These are phyloP conservation scores for Eulemur mongoz DNA, from an alignment of 2,797 vertebrate species.

Conservation along the genomic window DNA sequence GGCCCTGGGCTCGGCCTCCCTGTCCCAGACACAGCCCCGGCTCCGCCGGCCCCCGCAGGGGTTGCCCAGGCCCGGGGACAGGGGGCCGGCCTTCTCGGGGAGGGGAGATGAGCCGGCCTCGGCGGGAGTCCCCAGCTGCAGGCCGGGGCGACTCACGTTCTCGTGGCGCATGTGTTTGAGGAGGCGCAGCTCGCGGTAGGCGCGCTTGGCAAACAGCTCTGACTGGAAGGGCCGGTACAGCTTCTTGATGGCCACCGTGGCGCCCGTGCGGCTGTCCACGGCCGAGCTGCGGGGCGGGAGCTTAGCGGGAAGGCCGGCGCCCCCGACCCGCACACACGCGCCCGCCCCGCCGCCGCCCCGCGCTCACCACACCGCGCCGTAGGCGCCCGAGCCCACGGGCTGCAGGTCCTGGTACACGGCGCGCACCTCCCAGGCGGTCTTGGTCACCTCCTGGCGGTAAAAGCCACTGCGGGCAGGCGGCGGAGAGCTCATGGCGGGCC, in stretches of 20 bases:
- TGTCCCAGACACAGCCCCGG: background rate
- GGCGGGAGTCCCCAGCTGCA: background rate
- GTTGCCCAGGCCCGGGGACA: background rate
- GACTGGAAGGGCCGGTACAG: constrained; percentile 96
- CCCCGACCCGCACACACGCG: background rate
- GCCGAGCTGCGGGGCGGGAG: constrained; percentile 89
- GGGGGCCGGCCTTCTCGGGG: background rate
- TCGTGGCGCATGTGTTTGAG: constrained; percentile 98
- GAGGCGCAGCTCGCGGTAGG: constrained; percentile 94
- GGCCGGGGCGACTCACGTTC: constrained; percentile 89
- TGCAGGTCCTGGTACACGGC: constrained; percentile 93
- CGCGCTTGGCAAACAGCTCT: constrained; percentile 94
- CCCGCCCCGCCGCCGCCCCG: background rate
- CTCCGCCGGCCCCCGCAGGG: background rate
- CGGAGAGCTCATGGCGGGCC: constrained; percentile 88
- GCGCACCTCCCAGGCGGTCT: constrained; percentile 94
- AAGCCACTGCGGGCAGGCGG: constrained; percentile 89
- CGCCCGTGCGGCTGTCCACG: constrained; percentile 90
- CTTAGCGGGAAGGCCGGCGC: background rate
- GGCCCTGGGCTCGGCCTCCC: background rate
- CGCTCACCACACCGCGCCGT: constrained; percentile 96
- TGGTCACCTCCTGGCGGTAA: constrained; percentile 93
- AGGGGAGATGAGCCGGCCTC: background rate
- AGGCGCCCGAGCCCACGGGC: constrained; percentile 95
- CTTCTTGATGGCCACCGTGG: constrained; percentile 96